Evolutionary conservation across 2,113 vertebrate genomes (phyloP).

Genomic region (Scopus umbretta): DNA sequence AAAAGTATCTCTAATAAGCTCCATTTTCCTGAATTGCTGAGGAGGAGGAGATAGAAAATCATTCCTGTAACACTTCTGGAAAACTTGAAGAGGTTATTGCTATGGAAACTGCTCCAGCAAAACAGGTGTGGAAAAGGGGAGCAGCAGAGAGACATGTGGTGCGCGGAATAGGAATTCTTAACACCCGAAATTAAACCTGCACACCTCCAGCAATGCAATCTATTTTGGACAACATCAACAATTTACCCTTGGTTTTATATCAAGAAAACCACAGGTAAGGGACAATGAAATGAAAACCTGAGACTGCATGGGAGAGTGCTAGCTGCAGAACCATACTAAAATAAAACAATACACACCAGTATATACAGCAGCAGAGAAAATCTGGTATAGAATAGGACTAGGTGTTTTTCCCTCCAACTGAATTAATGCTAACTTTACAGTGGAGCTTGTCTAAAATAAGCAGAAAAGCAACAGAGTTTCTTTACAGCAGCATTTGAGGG

Average conservation of each 20-base stretch:
- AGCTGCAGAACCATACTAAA: background rate
- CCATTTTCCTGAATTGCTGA: constrained; percentile 65
- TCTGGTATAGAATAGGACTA: background rate
- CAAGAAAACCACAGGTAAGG: constrained; percentile 43
- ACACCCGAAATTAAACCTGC: constrained; percentile 18
- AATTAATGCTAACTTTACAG: background rate
- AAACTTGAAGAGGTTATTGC: constrained; percentile 79
- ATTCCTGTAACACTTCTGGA: constrained; percentile 74
- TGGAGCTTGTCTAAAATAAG: background rate
- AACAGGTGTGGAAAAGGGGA: constrained; percentile 26
- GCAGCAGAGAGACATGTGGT: background rate
- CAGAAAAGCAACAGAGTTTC: background rate
- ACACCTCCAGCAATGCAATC: background rate
- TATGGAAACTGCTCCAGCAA: constrained; percentile 74
- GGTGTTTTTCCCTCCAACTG: background rate
- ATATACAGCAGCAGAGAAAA: background rate
- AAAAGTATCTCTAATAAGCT: constrained; percentile 68
- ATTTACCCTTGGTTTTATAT: constrained; percentile 32
- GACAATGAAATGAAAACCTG: background rate
- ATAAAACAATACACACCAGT: background rate
- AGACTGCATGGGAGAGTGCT: background rate
- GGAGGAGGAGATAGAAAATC: constrained; percentile 71
- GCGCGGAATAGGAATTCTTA: background rate
- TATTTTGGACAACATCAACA: constrained; percentile 44
- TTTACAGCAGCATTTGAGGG: background rate